Base-by-base conservation (phyloP, 1,140 invertebrate genomes). In the Magallana angulata region DNA sequence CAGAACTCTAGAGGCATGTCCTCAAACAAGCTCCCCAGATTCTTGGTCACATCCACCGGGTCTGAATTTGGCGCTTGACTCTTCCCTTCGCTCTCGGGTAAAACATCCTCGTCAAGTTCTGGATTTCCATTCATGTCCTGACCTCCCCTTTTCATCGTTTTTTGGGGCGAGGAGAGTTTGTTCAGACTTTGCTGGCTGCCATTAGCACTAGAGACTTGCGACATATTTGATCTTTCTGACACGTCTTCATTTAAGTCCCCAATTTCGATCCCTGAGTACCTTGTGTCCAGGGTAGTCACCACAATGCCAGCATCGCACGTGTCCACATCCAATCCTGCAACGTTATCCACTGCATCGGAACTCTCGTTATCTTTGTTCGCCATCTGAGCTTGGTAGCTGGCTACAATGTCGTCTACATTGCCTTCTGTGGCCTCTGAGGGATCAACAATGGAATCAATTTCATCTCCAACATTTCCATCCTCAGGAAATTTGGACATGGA, bases 1-100 rank as follows among this genome's bases (percentile, higher is more conserved):
- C 97, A 97, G 93, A 97, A 98, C 84, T 97, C 95, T 0, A 98
- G 92, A 0, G 97, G 96, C 7, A 97, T 94, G 9, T 95, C 93
- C n/a, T 92, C 92, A 30, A 82, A 82, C n/a, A 90, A 59, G 56
- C 81, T 82, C 9, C 92, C 92, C n/a, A 93, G 89, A 7, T 86
- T 87, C 36, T 76, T 85, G 16, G 59, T 60, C n/a, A 85, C 81
- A 48, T 88, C 62, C 30, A 89, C 88, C 11, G 24, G 48, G 16
- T 0, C 57, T 11, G 14, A 57, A 82, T 57, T 58, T 57, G n/a
- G 48, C 16, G 12, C 16, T 24, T 7, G 57, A 84, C 18, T 84
- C 16, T 71, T 16, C 56, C 24, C 59, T 48, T 64, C 80, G 12
- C 57, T 64, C 12, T 89, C 86, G 24, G 84, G 71, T 3, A 59